A percentile compares a stretch with the other conserved stretches of the same genome.
These are phyloP conservation scores for Brachypterus glaber DNA, from an alignment of 2,888 invertebrate genomes.

Conservation along the genomic window DNA sequence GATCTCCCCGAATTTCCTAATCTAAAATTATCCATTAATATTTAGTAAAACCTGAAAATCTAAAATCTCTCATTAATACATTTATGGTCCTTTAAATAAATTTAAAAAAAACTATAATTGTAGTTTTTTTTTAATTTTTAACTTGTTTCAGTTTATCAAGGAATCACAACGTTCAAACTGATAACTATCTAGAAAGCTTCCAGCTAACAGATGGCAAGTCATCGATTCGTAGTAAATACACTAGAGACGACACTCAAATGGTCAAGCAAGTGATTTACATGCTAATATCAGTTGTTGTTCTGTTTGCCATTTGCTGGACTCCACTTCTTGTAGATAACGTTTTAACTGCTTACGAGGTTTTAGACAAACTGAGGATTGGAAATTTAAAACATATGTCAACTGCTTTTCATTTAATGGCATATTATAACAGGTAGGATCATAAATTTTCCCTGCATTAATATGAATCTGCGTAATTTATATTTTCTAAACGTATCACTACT, in stretches of 20 bases:
- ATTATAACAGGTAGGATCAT: constrained; percentile 50
- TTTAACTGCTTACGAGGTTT: constrained; percentile 50
- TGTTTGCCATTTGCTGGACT: constrained; percentile 61
- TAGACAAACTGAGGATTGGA: constrained; percentile 45
- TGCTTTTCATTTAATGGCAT: constrained; percentile 55
- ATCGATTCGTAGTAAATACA: constrained; percentile 11
- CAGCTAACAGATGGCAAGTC: constrained; percentile 13
- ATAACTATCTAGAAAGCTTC: constrained; percentile 14
- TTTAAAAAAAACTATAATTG: no score
- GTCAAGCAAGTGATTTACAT: constrained; percentile 59
- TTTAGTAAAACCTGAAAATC: no score
- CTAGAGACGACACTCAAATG: constrained; percentile 30
- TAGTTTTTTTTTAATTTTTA: no score
- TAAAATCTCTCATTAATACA: no score
- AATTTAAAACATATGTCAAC: constrained; percentile 51
- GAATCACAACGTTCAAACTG: constrained; percentile 16
- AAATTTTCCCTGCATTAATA: not conserved
- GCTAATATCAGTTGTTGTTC: constrained; percentile 58
- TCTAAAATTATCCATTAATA: no score
- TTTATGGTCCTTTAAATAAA: no score
- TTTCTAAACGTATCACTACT: no score
- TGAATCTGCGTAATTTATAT: no score
- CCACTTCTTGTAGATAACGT: constrained; percentile 57
- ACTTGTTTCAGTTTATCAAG: constrained; percentile 19
- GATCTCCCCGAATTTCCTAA: no score